Evolutionary conservation across 2,113 vertebrate species (phyloP), one percentile per base, ranked within the genome.

Genomic region (Atrichornis clamosus): DNA sequence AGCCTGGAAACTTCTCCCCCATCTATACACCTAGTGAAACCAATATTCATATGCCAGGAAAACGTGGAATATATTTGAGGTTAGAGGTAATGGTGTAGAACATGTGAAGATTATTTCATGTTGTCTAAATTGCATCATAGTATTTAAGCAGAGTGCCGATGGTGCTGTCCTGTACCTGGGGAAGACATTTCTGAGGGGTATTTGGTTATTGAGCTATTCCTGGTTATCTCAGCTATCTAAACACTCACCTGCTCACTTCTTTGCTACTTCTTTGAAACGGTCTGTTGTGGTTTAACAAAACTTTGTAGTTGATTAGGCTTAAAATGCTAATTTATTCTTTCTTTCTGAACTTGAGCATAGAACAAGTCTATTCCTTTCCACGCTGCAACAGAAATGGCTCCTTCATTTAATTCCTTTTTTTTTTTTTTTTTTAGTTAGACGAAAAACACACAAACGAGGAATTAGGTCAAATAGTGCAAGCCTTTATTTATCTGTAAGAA

Each of bases 391-490:
- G 53, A 87, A 89, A 82, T 52, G 17, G 24, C 35, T 73, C 21
- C 10, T 83, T 27, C 37, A 4, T 52, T 74, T 52, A 24, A 59
- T 6, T 6, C 16, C 37, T 24, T 28, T 60, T n/a, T 47, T 56
- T 28, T 26, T 86, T 68, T 75, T 74, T 14, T 53, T 53, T 82
- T 39, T 16, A 53, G 10, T 37, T 70, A 84, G 28, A 63, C 32
- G 20, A 30, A 52, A 84, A 80, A 79, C 13, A 32, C 60, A 53
- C 24, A 35, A 68, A 59, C 44, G 52, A 90, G 47, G 50, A 96
- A 93, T 78, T 64, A 68, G 85, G 88, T 84, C 85, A 96, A 69
- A 52, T 91, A 70, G 60, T 65, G 41, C 64, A 93, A 87, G 23
- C 53, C 44, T 89, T 89, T 68, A 81, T 86, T 92, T 92, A 77